phyloP scores from a whole-genome alignment of 2,797 vertebrate species.

The Dallia pectoralis region DNA sequence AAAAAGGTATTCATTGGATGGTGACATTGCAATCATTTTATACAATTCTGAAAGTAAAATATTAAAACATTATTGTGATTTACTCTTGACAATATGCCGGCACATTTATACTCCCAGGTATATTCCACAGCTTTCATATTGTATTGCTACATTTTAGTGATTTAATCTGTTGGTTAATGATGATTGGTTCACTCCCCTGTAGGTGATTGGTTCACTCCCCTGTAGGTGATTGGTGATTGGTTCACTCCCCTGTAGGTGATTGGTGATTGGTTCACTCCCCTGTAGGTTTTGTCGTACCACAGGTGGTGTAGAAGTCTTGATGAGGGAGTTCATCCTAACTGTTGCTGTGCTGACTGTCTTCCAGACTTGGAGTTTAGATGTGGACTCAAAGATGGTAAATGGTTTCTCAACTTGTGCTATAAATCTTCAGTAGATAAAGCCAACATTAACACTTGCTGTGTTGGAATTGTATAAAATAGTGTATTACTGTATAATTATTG shows the following conservation, averaged over 20 bases:
- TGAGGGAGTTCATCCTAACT: neutral
- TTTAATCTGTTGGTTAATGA: too few relatives aligned
- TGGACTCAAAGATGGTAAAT: slow-evolving; percentile 29
- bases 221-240: too few relatives aligned
- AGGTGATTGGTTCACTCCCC: neutral
- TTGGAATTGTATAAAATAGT: neutral
- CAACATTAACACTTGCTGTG: neutral
- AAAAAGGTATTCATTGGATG: too few relatives aligned
- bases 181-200: neutral
- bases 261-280: too few relatives aligned
- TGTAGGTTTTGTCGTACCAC: neutral
- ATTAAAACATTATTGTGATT: too few relatives aligned
- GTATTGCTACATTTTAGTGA: too few relatives aligned
- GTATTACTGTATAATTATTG: neutral
- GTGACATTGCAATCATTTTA: too few relatives aligned
- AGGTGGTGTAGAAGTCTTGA: slow-evolving; percentile 13
- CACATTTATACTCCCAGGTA: too few relatives aligned
- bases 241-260: too few relatives aligned
- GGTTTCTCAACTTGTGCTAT: neutral
- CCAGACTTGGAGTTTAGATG: neutral
- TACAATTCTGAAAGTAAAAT: too few relatives aligned
- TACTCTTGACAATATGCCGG: too few relatives aligned
- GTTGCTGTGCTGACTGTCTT: slow-evolving; percentile 20
- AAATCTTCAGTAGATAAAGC: neutral
- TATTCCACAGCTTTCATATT: too few relatives aligned